Evolutionary conservation across 2,113 vertebrate species (phyloP), one percentile per base, ranked within the genome.

Genomic region (Cynocephalus volans): DNA sequence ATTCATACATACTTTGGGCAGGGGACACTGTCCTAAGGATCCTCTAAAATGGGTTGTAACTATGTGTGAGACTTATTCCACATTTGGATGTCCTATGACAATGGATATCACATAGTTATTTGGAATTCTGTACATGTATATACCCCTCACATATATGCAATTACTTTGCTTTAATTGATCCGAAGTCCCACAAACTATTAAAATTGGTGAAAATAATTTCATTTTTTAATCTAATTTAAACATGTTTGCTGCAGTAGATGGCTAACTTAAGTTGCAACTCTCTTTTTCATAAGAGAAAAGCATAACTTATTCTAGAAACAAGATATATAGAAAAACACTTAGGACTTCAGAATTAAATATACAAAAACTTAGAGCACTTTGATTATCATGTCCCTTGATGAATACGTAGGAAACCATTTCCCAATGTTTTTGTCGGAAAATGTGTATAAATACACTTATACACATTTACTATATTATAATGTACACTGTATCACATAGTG

Each of bases 231-330:
- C 15, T 48, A 72, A 75, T 41, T 79, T 1, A 91, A 86, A 72
- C 52, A 52, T 41, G n/a, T n/a, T 33, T 41, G 7, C n/a, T 69
- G 24, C 6, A 31, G 26, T 70, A 88, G 82, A 45, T 75, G 45
- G n/a, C 9, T n/a, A 82, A 50, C 8, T 81, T 85, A 72, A 84
- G 6, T 7, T 86, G 6, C 18, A 81, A 41, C 2, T 65, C 13
- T n/a, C 14, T 62, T 73, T 93, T 86, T 28, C 48, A 17, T 48
- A 76, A 93, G 11, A 62, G 60, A 56, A 95, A 96, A 90, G 21
- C 28, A 52, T n/a, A 82, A 75, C 87, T 75, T 95, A 0, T 70
- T 14, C 31, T 80, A 21, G 33, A 90, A 95, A 81, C 80, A 41
- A 45, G 62, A 50, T 76, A 65, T 45, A 12, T 50, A 91, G 50